Evolutionary conservation across 2,113 vertebrate species (phyloP).

Genomic region (Cavia aperea): DNA sequence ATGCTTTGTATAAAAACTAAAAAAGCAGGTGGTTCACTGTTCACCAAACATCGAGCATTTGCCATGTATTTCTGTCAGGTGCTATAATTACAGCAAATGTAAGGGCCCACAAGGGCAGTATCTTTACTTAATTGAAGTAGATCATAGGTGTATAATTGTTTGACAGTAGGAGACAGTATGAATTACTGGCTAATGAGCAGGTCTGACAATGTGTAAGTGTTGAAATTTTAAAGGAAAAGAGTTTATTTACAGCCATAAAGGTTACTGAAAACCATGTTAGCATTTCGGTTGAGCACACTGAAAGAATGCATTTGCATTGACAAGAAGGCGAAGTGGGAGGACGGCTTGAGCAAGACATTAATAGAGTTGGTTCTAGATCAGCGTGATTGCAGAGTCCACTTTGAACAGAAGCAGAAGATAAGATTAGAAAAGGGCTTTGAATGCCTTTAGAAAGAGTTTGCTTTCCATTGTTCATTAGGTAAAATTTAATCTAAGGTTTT

Average conservation of each 20-base stretch:
- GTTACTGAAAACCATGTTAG: background rate
- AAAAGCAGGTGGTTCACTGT: background rate
- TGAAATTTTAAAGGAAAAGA: constrained; percentile 17
- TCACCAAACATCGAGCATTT: constrained; percentile 15
- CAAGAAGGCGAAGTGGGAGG: background rate
- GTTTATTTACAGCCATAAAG: constrained; percentile 14
- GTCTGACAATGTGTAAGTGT: background rate
- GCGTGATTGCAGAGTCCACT: background rate
- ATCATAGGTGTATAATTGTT: background rate
- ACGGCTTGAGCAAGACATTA: background rate
- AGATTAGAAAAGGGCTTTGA: background rate
- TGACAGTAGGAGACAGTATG: background rate
- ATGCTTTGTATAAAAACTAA: constrained; percentile 8
- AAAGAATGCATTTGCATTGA: background rate
- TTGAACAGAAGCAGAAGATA: constrained; percentile 3
- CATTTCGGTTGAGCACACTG: background rate
- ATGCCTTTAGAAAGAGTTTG: background rate
- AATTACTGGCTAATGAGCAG: background rate
- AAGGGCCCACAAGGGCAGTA: background rate
- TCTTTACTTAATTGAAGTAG: constrained; percentile 4
- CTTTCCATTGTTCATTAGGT: background rate
- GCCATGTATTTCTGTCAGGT: background rate
- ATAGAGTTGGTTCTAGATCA: background rate
- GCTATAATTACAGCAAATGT: background rate
- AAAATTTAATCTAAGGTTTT: constrained; percentile 19